phyloP scores from a whole-genome alignment of 2,113 vertebrate species.

The Recurvirostra avosetta region DNA sequence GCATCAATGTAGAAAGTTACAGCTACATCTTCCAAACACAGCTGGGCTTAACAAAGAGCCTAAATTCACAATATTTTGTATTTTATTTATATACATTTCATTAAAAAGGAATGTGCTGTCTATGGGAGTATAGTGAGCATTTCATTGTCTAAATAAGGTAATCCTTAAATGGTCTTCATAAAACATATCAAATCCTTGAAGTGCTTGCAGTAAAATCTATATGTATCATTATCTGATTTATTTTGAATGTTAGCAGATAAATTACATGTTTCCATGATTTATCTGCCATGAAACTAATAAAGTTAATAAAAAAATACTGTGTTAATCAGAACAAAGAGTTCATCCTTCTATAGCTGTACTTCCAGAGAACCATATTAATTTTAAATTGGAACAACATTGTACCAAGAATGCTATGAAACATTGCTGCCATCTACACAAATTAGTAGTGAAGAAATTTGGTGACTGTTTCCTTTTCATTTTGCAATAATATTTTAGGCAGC shows the following conservation, averaged over 20 bases:
- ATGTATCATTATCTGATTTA: not conserved
- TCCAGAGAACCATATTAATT: not conserved
- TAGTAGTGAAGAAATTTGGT: not conserved
- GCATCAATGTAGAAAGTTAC: not conserved
- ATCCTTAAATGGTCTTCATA: not conserved
- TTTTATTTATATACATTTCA: not conserved
- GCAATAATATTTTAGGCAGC: not conserved
- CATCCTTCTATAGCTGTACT: not conserved
- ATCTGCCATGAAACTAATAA: not conserved
- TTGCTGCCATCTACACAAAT: not conserved
- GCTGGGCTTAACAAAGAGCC: not conserved
- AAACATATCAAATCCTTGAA: not conserved
- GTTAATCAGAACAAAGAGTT: not conserved
- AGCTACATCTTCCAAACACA: not conserved
- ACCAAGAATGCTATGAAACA: not conserved
- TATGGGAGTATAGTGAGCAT: not conserved
- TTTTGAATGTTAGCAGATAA: constrained; percentile 11
- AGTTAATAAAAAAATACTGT: not conserved
- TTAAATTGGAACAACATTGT: not conserved
- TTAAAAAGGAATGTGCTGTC: not conserved
- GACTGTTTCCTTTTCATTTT: not conserved
- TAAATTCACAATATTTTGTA: not conserved
- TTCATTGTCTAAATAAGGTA: not conserved
- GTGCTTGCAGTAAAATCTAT: not conserved
- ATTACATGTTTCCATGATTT: not conserved